Conservation (phyloP, 2,888 invertebrate genomes). For the Yponomeuta evonymella region DNA sequence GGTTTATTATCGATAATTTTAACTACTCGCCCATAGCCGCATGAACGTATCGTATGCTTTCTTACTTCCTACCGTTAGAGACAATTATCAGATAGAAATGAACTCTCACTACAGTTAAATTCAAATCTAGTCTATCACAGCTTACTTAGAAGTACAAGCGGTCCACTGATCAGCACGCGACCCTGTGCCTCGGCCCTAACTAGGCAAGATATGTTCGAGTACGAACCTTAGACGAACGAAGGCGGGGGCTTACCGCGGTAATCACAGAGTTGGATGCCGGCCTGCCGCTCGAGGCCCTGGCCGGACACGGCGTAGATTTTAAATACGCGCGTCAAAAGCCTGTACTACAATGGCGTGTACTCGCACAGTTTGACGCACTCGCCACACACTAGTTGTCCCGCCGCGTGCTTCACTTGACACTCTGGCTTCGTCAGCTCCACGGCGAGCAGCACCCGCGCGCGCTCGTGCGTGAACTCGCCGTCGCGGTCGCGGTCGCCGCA, state of each 20-base stretch:
- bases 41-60: constrained; percentile 41
- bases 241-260: constrained; percentile 28
- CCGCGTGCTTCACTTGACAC: constrained; percentile 37
- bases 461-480: constrained; percentile 30
- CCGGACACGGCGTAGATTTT: constrained; percentile 65
- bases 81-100: constrained; percentile 35
- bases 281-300: constrained; percentile 28
- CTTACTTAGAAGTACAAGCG: constrained; percentile 56
- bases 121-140: constrained; percentile 71
- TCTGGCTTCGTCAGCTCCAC: constrained; percentile 49
- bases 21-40: constrained; percentile 37
- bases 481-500: constrained; percentile 30
- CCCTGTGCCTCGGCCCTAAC: constrained; percentile 6
- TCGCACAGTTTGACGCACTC: constrained; percentile 44
- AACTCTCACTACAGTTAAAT: constrained; percentile 51
- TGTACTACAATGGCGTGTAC: constrained; percentile 61
- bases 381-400: constrained; percentile 41
- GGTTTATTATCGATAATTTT: constrained; percentile 35
- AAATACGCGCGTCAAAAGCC: constrained; percentile 68
- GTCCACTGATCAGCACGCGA: constrained; percentile 21
- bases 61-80: constrained; percentile 57
- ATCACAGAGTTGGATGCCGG: constrained; percentile 29
- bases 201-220: constrained; percentile 35
- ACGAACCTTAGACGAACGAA: constrained; percentile 33
- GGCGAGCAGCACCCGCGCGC: constrained; percentile 59